These are phyloP conservation scores for Galerucella nymphaeae DNA, from an alignment of 2,888 invertebrate species.

Conservation along the genomic window DNA sequence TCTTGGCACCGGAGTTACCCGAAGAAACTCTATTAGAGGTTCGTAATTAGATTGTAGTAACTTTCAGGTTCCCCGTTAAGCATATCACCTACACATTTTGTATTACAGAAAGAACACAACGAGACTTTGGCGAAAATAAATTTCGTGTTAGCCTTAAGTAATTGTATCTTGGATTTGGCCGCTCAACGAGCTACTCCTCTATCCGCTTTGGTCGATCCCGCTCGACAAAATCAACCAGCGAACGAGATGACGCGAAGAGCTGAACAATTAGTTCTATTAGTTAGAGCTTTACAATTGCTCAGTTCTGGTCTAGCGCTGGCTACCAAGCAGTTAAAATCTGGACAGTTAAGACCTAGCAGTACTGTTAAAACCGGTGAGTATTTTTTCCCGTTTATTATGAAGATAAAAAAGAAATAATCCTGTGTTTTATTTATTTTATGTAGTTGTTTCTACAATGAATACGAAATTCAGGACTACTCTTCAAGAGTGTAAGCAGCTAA, in stretches of 20 bases:
- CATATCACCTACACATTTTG: constrained; percentile 2
- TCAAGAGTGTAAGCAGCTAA: constrained; percentile 88
- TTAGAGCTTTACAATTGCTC: constrained; percentile 92
- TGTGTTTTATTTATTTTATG: neutral
- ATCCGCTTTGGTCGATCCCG: constrained; percentile 62
- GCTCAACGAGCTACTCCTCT: constrained; percentile 83
- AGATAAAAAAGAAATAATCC: no score
- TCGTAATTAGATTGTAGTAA: no score
- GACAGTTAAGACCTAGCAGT: constrained; percentile 88
- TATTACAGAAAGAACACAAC: constrained; percentile 87
- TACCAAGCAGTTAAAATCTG: constrained; percentile 84
- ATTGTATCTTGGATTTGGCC: constrained; percentile 92
- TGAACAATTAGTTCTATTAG: constrained; percentile 87
- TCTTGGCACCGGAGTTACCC: constrained; percentile 87
- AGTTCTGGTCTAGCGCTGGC: constrained; percentile 94
- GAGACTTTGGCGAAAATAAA: constrained; percentile 96
- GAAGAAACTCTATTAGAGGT: constrained; percentile 95
- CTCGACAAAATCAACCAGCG: constrained; percentile 47
- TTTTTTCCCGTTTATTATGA: neutral
- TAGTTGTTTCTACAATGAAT: constrained; percentile 91
- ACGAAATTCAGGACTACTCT: constrained; percentile 91
- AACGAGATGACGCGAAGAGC: constrained; percentile 69
- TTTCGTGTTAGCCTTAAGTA: constrained; percentile 95
- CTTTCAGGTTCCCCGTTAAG: no score
- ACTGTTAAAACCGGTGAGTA: constrained; percentile 87